These are phyloP conservation scores for Seriola rivoliana DNA, from an alignment of 2,113 vertebrate species.

Conservation along the genomic window DNA sequence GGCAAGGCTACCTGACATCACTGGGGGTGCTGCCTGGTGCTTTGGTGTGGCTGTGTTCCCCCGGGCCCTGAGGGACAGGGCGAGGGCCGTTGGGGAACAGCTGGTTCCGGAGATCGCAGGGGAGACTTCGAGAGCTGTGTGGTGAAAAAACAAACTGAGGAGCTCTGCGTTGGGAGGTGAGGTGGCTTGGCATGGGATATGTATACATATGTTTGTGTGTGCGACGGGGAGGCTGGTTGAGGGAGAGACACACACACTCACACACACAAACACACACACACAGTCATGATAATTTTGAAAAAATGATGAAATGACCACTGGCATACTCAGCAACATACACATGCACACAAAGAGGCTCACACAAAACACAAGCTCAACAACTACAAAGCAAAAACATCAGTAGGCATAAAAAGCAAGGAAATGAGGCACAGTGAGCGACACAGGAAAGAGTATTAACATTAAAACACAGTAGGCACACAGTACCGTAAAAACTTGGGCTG, in stretches of 20 bases:
- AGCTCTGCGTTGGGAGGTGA: conserved; percentile 61
- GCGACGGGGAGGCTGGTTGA: conserved; percentile 39
- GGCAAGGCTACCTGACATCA: conserved; percentile 94
- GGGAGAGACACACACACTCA: conserved; percentile 23
- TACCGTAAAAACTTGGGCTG: neutral
- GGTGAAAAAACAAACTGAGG: conserved; percentile 89
- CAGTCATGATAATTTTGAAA: neutral
- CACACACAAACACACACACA: conserved; percentile 23
- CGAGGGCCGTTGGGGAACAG: conserved; percentile 88
- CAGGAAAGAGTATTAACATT: conserved; percentile 34
- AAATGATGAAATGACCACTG: neutral
- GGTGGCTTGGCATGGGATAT: conserved; percentile 50
- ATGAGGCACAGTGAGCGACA: conserved; percentile 50
- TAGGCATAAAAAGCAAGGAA: conserved; percentile 33
- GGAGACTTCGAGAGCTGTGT: conserved; percentile 93
- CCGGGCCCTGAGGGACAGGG: conserved; percentile 81
- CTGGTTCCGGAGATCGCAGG: conserved; percentile 92
- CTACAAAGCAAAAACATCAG: conserved; percentile 33
- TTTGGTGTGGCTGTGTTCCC: conserved; percentile 90
- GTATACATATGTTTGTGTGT: conserved; percentile 26
- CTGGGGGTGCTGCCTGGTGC: conserved; percentile 88
- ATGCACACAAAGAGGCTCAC: conserved; percentile 26
- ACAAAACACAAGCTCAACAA: conserved; percentile 18
- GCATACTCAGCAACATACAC: conserved; percentile 9
- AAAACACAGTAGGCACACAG: neutral